Evolutionary conservation across 2,113 vertebrate species (phyloP), one percentile per base, ranked within the genome.

Genomic region (Lasiurus cinereus): DNA sequence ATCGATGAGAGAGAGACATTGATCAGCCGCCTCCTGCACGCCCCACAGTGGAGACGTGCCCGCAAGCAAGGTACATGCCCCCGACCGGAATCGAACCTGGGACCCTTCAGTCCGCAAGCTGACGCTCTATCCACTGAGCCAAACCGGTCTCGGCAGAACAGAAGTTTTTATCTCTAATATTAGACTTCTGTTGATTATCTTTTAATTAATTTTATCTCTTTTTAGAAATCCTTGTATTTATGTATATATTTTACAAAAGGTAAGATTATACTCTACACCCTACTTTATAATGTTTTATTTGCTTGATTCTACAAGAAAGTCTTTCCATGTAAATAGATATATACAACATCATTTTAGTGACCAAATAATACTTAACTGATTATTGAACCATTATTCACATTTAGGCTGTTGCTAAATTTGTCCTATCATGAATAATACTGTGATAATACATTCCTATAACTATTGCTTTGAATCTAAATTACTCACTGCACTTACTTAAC

Each of bases 91-190:
- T n/a, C n/a, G n/a, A n/a, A n/a, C n/a, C n/a, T n/a, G n/a, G n/a
- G n/a, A n/a, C n/a, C n/a, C n/a, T n/a, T n/a, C n/a, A n/a, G n/a
- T n/a, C n/a, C n/a, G n/a, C n/a, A n/a, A n/a, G n/a, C n/a, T n/a
- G n/a, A n/a, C n/a, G n/a, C n/a, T n/a, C n/a, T n/a, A n/a, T n/a
- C n/a, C n/a, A n/a, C n/a, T n/a, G n/a, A n/a, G n/a, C n/a, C n/a
- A n/a, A n/a, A n/a, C n/a, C n/a, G n/a, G n/a, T n/a, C n/a, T n/a
- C n/a, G n/a, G n/a, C n/a, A 88, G 95, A 90, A 84, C 96, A 92
- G 5, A 94, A 77, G 95, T 98, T 91, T 62, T 97, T 97, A 72
- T 92, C 96, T 96, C 93, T 97, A 93, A 88, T 96, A 97, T 97
- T 95, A 97, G 94, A 98, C 96, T 95, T 97, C 97, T 97, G 31